Percentiles rank a stretch among this genome's conserved stretches.
phyloP scores from a whole-genome alignment of 2,888 invertebrate genomes.

The Prenolepis imparis region DNA sequence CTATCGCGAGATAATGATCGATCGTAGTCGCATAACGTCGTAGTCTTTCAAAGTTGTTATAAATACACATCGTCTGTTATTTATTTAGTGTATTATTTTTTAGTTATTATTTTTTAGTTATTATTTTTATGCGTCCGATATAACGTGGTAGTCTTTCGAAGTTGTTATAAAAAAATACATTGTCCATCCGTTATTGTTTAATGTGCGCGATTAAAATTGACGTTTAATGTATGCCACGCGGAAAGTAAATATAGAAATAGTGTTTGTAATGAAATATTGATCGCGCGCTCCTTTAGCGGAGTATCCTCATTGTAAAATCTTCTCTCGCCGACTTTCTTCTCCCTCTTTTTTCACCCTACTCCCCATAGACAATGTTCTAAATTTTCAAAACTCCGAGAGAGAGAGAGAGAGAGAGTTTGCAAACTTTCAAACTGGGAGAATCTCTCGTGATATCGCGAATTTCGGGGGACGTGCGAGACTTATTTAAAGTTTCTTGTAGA shows the following conservation, averaged over 20 bases:
- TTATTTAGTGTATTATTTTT: background rate
- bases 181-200: conserved; percentile 14
- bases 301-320: conserved; percentile 20
- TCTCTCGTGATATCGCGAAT: conserved; percentile 45
- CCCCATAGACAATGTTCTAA: background rate
- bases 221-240: background rate
- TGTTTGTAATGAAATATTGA: conserved; percentile 29
- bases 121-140: no score
- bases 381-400: conserved; percentile 24
- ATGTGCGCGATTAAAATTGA: background rate
- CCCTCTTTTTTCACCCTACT: background rate
- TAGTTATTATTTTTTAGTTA: no score
- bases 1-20: background rate
- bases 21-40: background rate
- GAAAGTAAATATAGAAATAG: background rate
- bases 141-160: background rate
- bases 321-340: background rate
- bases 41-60: background rate
- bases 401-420: background rate
- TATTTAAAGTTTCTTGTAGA: conserved; percentile 44
- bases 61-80: background rate
- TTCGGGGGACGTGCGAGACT: conserved; percentile 43
- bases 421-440: conserved; percentile 28
- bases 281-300: background rate
- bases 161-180: background rate